Conservation (phyloP, 2,888 invertebrate genomes). For the Sylvicola cinctus region DNA sequence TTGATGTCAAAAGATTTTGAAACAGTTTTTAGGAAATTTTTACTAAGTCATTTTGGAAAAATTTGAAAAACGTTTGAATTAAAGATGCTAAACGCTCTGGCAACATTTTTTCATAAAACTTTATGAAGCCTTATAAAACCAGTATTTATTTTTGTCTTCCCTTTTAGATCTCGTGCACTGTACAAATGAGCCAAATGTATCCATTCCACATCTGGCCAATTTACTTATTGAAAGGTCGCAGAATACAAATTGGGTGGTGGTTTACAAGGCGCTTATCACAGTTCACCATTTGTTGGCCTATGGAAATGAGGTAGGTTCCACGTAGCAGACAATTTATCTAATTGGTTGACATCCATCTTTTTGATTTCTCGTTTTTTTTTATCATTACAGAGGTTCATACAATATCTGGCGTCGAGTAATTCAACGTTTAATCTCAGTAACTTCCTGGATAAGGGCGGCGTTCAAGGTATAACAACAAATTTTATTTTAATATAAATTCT, state of each 20-base stretch:
- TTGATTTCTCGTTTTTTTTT: too few relatives aligned
- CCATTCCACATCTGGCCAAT: constrained; percentile 97
- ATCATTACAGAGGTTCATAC: constrained; percentile 85
- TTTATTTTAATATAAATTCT: too few relatives aligned
- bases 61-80: background rate
- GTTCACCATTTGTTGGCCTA: constrained; percentile 99
- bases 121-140: too few relatives aligned
- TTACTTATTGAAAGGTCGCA: constrained; percentile 94
- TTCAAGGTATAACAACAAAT: constrained; percentile 86
- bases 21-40: too few relatives aligned
- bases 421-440: constrained; percentile 95
- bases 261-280: constrained; percentile 93
- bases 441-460: constrained; percentile 93
- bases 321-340: background rate
- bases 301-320: constrained; percentile 81
- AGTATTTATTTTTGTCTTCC: constrained; percentile 10
- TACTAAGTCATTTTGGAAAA: too few relatives aligned
- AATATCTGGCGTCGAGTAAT: constrained; percentile 98
- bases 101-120: background rate
- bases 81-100: background rate
- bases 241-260: constrained; percentile 96
- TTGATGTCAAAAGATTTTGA: too few relatives aligned
- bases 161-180: constrained; percentile 94
- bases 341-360: constrained; percentile 3
- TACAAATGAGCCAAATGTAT: constrained; percentile 99